These are phyloP conservation scores for Bolinopsis microptera DNA, from an alignment of 37 sponge, comb jelly and placozoan species.

Conservation along the genomic window DNA sequence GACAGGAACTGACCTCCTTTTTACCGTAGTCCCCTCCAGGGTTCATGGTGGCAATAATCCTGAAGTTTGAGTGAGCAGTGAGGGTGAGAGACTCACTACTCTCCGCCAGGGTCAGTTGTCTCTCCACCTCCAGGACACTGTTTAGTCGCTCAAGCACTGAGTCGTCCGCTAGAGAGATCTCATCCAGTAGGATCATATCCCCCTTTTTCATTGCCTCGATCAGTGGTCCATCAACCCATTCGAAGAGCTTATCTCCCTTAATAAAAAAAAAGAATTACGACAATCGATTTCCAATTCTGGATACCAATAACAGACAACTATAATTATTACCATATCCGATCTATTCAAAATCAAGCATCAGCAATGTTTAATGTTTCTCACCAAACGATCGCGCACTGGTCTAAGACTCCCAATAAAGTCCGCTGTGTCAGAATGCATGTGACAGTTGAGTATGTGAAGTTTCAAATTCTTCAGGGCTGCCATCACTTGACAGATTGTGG, in stretches of 20 bases:
- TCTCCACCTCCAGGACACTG: slow-evolving; percentile 92
- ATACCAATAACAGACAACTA: too few species aligned
- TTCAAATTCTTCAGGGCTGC: slow-evolving; percentile 66
- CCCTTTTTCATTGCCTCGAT: slow-evolving; percentile 87
- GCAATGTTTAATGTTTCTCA: too few species aligned
- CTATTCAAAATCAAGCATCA: too few species aligned
- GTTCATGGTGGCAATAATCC: slow-evolving; percentile 94
- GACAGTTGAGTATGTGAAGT: slow-evolving; percentile 89
- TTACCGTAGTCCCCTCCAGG: slow-evolving; percentile 99
- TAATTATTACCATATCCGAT: too few species aligned
- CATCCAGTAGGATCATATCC: slow-evolving; percentile 84
- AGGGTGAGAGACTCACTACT: slow-evolving; percentile 72
- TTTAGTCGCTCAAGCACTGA: slow-evolving; percentile 96
- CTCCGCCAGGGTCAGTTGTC: slow-evolving; percentile 87
- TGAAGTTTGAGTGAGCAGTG: slow-evolving; percentile 77
- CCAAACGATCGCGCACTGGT: slow-evolving; percentile 68
- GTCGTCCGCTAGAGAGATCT: slow-evolving; percentile 99
- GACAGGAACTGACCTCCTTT: slow-evolving; percentile 98
- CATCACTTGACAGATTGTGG: slow-evolving; percentile 88
- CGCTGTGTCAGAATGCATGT: slow-evolving; percentile 97
- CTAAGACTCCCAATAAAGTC: slow-evolving; percentile 96
- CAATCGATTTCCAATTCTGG: too few species aligned
- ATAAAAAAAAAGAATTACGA: too few species aligned
- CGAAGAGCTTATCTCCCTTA: slow-evolving; percentile 76
- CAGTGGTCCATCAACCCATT: slow-evolving; percentile 94